Evolutionary conservation across 1,140 invertebrate genomes (phyloP), one percentile per base, ranked within the genome.

Genomic region (Microplitis mediator): DNA sequence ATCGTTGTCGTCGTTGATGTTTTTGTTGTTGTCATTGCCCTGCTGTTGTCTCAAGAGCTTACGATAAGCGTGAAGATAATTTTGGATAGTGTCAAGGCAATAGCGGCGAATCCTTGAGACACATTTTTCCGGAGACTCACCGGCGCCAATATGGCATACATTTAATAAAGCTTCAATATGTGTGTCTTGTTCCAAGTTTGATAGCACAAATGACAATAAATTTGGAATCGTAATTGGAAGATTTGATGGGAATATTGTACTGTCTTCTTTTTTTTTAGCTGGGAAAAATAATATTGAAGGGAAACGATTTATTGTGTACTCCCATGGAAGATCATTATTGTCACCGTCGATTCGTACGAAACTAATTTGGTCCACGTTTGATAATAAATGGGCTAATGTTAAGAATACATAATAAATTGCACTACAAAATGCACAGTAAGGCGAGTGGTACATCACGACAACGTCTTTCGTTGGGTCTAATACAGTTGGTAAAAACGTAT

Each of bases 271-370:
- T 74, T 92, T 89, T 77, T 87, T 83, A 1, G 90, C 88, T 35
- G 93, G 93, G 77, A 93, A 93, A 74, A 95, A 92, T 13, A 95
- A 84, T 50, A 96, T 88, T 0, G 92, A 90, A 6, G 94, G 94
- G 87, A 92, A 94, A 35, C 85, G 87, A 78, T 91, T 90, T 84
- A 92, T 92, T 32, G 91, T 93, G 82, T 91, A 95, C 80, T 93
- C 90, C 93, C 93, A 95, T 3, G 93, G 93, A 66, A 95, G 86
- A 86, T 95, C 93, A 86, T 95, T 94, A 1, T 89, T 88, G 77
- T 94, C 91, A 13, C 92, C 93, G 86, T 95, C 93, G n/a, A 95
- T 89, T 58, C 93, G 89, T 11, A 89, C 89, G 78, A 95, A 92
- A 56, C 84, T 78, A 6, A 93, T 80, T 77, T 88, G 85, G 61